phyloP scores from a whole-genome alignment of 2,797 vertebrate genomes.

The Hydrophis major region DNA sequence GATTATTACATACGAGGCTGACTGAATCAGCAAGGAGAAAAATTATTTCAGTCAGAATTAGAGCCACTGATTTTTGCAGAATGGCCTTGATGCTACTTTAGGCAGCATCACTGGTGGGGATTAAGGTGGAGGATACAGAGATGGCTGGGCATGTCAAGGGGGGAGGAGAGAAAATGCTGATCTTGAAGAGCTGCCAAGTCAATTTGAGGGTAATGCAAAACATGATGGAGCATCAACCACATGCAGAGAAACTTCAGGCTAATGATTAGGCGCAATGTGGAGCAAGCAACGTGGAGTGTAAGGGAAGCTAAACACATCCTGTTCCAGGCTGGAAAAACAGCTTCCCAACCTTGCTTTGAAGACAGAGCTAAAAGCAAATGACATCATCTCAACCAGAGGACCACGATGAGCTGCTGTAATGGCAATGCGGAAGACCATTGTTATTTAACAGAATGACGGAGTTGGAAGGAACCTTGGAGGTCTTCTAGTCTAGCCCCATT shows the following conservation, averaged over 20 bases:
- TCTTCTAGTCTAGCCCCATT: not conserved
- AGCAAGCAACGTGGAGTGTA: conserved; percentile 61
- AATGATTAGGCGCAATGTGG: conserved; percentile 55
- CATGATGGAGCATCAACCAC: conserved; percentile 8
- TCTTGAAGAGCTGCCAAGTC: conserved; percentile 44
- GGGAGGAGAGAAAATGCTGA: conserved; percentile 26
- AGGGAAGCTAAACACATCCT: conserved; percentile 53
- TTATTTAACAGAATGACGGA: not conserved
- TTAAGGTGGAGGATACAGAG: not conserved
- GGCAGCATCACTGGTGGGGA: not conserved
- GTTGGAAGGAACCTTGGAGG: not conserved
- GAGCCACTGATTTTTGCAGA: fast-evolving
- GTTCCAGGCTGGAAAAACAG: not conserved
- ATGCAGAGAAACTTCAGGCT: conserved; percentile 41
- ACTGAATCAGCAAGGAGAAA: not conserved
- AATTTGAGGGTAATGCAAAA: conserved; percentile 42
- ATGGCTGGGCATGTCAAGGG: not conserved
- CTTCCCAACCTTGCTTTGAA: not conserved
- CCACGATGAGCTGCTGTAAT: not conserved
- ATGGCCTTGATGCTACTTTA: not conserved
- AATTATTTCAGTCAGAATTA: not conserved
- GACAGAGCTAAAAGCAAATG: not conserved
- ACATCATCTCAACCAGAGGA: not conserved
- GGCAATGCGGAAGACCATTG: not conserved
- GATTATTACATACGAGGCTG: too few species aligned